phyloP scores from a whole-genome alignment of 2,888 invertebrate species.

The Orchesella flavescens region DNA sequence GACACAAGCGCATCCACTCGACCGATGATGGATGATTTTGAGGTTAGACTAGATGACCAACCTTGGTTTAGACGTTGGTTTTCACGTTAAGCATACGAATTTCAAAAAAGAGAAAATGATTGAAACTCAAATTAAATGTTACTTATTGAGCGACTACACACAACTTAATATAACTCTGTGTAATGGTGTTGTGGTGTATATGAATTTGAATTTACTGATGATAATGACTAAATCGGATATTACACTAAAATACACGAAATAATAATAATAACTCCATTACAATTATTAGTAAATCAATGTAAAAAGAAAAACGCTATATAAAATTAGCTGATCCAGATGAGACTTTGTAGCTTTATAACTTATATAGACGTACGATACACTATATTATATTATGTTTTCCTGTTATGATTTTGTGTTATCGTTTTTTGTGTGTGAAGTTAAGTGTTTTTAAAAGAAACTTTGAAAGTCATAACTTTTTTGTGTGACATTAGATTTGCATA shows the following conservation, averaged over 20 bases:
- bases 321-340: slow-evolving; percentile 46
- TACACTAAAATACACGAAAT: background rate
- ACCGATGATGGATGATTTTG: slow-evolving; percentile 95
- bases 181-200: background rate
- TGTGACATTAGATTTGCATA: too few relatives aligned
- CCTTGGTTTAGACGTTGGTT: slow-evolving; percentile 70
- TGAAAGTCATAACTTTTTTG: too few relatives aligned
- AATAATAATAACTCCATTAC: too few relatives aligned
- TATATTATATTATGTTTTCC: too few relatives aligned
- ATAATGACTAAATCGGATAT: background rate
- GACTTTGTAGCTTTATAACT: slow-evolving; percentile 43
- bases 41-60: slow-evolving; percentile 77
- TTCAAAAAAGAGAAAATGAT: slow-evolving; percentile 15
- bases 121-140: slow-evolving; percentile 39
- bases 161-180: background rate
- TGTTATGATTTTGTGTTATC: too few relatives aligned
- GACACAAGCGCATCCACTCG: slow-evolving; percentile 93
- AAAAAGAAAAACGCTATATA: slow-evolving; percentile 31
- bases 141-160: slow-evolving; percentile 26
- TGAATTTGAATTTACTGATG: slow-evolving; percentile 10
- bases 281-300: background rate
- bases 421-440: too few relatives aligned
- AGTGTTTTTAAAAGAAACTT: too few relatives aligned
- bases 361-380: background rate
- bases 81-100: slow-evolving; percentile 59